A percentile compares a stretch with the other conserved stretches of the same genome.
phyloP scores from a whole-genome alignment of 2,113 vertebrate genomes.

The Grantiella picta region DNA sequence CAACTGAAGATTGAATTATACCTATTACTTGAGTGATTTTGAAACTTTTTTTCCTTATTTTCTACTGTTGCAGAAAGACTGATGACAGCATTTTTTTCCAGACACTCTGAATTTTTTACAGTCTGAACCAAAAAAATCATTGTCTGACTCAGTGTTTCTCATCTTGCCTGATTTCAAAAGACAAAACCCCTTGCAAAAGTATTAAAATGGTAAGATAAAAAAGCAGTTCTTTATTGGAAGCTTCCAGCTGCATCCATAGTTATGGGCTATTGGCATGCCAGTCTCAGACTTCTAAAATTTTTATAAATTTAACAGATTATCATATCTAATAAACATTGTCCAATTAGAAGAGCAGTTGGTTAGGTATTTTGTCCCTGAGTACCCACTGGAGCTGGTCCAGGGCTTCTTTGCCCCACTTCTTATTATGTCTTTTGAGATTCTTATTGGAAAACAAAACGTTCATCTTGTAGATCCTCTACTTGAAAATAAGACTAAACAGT shows the following conservation, averaged over 20 bases:
- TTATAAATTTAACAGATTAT: not conserved
- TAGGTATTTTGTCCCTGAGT: not conserved
- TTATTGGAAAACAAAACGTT: not conserved
- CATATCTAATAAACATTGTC: not conserved
- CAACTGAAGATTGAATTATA: not conserved
- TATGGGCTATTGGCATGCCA: rapidly evolving
- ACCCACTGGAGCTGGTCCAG: not conserved
- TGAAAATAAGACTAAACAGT: not conserved
- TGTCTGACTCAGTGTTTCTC: not conserved
- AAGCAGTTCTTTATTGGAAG: not conserved
- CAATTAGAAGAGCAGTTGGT: not conserved
- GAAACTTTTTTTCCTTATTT: not conserved
- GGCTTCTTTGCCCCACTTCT: not conserved
- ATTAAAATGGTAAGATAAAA: not conserved
- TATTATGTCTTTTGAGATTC: not conserved
- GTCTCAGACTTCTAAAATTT: not conserved
- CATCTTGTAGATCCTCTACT: not conserved
- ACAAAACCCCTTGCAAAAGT: not conserved
- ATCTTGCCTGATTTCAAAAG: not conserved
- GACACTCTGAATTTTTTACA: not conserved
- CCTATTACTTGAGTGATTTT: rapidly evolving
- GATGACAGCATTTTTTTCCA: not conserved
- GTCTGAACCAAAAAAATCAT: not conserved
- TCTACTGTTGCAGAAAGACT: not conserved
- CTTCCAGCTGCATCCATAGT: not conserved